Evolutionary conservation across 2,888 invertebrate species (phyloP), one percentile per base, ranked within the genome.

Genomic region (Tupiocoris notatus): DNA sequence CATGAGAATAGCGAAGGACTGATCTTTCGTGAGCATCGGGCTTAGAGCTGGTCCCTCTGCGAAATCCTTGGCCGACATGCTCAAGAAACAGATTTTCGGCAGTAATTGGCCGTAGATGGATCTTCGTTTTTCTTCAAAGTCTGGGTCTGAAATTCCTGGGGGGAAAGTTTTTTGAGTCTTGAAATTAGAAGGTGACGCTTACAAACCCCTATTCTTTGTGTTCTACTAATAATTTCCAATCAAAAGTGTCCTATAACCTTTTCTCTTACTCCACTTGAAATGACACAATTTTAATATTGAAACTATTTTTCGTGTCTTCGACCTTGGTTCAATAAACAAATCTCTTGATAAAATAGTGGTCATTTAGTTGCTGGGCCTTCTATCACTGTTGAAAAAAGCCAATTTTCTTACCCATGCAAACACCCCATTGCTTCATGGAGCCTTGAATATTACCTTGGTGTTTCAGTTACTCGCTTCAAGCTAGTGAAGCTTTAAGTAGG

Each of bases 1-100:
- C 89, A 94, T 92, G 0, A 94, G 86, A 76, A 94, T 90, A 0
- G 92, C 89, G 82, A 93, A 90, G 16, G 92, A 90, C 83, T 94
- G 94, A 0, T 91, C 87, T 83, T 92, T 90, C 0, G 89, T 87
- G 23, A 94, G 86, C 7, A 94, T 84, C n/a, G 7, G 81, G 17
- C 92, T 93, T 67, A 89, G 87, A 0, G 92, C 93, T 0, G 93
- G 92, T 0, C 92, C 92, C 81, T 92, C 91, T 0, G 94, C 93
- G 83, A 94, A 94, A 85, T 93, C 91, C 82, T 92, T 90, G 0
- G 93, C 91, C 0, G 89, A 89, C 80, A 94, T 85, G 0, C 92
- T 92, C 12, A 94, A 86, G 84, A 94, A 94, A 22, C 93, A 88
- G 78, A 94, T 91, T 84, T 92, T 92, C 82, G 89, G 89, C 0